Evolutionary conservation across 92 coral and sea anemone species (phyloP).

Genomic region (Heliopora coerulea): DNA sequence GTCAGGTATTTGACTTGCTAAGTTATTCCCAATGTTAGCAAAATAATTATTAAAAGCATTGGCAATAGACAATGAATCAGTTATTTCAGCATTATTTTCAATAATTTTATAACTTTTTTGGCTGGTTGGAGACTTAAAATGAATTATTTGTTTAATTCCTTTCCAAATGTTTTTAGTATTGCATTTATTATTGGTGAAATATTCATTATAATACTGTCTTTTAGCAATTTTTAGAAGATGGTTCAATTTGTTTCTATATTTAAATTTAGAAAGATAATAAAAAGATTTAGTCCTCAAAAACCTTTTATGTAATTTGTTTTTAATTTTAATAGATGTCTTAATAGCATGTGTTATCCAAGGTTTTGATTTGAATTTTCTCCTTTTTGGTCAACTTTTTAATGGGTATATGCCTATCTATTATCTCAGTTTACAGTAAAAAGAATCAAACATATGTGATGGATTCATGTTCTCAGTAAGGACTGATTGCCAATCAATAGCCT

Average conservation of each 20-base stretch:
- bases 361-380: constrained; percentile 45
- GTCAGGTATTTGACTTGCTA: constrained; percentile 37
- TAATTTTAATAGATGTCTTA: constrained; percentile 43
- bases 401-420: constrained; percentile 50
- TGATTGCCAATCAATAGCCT: constrained; percentile 41
- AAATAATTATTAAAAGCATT: constrained; percentile 50
- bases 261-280: constrained; percentile 39
- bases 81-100: constrained; percentile 31
- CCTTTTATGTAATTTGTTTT: constrained; percentile 41
- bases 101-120: constrained; percentile 40
- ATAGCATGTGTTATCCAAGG: no score
- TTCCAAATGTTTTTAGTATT: constrained; percentile 44
- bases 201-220: constrained; percentile 36
- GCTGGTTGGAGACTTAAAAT: constrained; percentile 41
- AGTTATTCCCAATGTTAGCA: constrained; percentile 34
- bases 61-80: constrained; percentile 34
- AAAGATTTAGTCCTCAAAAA: constrained; percentile 33
- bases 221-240: constrained; percentile 43
- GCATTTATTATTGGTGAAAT: constrained; percentile 16
- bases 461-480: not conserved
- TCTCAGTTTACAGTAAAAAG: constrained; percentile 16
- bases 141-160: constrained; percentile 55
- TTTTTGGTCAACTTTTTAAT: constrained; percentile 39
- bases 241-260: constrained; percentile 51
- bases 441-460: not conserved